These are phyloP conservation scores for Archips crataeganus DNA, from an alignment of 2,888 invertebrate species.

Conservation along the genomic window DNA sequence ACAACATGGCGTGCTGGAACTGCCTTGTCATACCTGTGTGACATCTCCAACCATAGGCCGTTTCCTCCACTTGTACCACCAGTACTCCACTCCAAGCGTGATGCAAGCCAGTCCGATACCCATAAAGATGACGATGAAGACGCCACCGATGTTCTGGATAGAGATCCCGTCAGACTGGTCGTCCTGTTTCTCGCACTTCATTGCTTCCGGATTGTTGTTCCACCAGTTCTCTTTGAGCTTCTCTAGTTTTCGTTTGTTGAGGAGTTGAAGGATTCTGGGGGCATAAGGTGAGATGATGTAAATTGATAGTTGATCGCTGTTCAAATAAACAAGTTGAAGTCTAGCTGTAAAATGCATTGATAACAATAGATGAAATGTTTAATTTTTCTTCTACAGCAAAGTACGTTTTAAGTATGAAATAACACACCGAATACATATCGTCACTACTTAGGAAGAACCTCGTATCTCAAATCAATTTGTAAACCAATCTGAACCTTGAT, in stretches of 20 bases:
- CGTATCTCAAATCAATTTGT: no score
- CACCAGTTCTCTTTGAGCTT: slow-evolving; percentile 98
- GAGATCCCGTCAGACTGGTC: slow-evolving; percentile 99
- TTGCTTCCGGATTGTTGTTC: slow-evolving; percentile 93
- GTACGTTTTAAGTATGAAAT: no score
- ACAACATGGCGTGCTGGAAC: no score
- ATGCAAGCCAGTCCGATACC: slow-evolving; percentile 96
- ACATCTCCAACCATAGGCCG: slow-evolving; percentile 87
- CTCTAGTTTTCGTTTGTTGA: slow-evolving; percentile 97
- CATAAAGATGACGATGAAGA: slow-evolving; percentile 98
- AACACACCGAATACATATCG: no score
- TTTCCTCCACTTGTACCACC: slow-evolving; percentile 94
- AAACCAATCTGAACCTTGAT: no score
- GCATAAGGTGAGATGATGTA: neutral
- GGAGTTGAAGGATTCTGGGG: slow-evolving; percentile 93
- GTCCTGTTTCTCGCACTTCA: slow-evolving; percentile 93
- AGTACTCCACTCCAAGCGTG: slow-evolving; percentile 96
- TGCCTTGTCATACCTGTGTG: slow-evolving; percentile 77
- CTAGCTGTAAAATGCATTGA: no score
- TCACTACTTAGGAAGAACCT: no score
- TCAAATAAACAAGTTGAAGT: no score
- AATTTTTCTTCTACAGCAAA: no score
- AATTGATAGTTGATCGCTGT: neutral
- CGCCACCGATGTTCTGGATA: slow-evolving; percentile 98
- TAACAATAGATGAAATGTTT: no score